These are phyloP conservation scores for Psittacula echo DNA, from an alignment of 2,797 vertebrate genomes.

Conservation along the genomic window DNA sequence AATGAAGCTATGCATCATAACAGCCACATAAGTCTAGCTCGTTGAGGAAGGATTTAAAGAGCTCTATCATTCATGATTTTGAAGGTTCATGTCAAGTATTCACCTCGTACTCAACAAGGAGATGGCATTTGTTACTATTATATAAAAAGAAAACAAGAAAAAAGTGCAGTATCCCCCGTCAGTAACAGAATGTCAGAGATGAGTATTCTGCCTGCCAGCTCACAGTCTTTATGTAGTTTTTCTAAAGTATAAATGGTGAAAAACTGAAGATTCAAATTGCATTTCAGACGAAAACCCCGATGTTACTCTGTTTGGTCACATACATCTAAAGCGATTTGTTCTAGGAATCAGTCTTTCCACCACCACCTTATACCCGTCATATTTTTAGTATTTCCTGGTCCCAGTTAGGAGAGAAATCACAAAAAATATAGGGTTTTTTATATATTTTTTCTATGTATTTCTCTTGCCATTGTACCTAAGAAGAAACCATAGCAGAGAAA, in stretches of 20 bases:
- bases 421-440: neutral
- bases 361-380: neutral
- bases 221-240: neutral
- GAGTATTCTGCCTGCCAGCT: neutral
- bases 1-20: neutral
- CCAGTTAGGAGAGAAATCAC: neutral
- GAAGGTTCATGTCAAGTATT: neutral
- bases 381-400: slow-evolving; percentile 4
- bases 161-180: neutral
- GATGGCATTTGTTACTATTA: neutral
- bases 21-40: neutral
- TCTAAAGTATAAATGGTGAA: neutral
- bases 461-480: neutral
- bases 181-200: neutral
- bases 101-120: neutral
- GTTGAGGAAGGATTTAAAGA: neutral
- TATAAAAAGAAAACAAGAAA: neutral
- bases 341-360: neutral
- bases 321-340: neutral
- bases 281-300: neutral
- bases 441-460: neutral
- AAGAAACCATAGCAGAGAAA: neutral
- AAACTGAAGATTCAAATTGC: neutral
- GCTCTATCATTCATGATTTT: neutral
- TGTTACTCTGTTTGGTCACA: neutral